phyloP scores from a whole-genome alignment of 2,113 vertebrate genomes.

The Macaca mulatta region DNA sequence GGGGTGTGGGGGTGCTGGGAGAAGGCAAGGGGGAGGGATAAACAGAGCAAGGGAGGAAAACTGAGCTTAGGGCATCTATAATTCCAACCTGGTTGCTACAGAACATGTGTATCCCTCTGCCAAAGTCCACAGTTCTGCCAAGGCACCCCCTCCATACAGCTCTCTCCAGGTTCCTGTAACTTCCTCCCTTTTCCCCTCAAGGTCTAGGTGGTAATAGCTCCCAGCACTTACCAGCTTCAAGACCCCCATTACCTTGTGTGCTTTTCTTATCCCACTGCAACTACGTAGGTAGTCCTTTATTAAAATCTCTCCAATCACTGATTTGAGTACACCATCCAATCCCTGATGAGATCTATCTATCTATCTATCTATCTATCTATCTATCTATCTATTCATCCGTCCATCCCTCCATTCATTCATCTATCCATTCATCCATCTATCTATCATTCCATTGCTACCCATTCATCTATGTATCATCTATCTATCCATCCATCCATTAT shows the following conservation, averaged over 20 bases:
- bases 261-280: neutral
- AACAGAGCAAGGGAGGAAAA: neutral
- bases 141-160: neutral
- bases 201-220: neutral
- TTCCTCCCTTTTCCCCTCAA: too few species aligned
- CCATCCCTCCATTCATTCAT: neutral
- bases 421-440: neutral
- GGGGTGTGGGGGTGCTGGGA: neutral
- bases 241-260: neutral
- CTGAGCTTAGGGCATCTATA: neutral
- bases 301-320: neutral
- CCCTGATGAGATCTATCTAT: neutral
- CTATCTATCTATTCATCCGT: neutral
- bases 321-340: neutral
- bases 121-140: neutral
- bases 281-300: neutral
- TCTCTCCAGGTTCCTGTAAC: too few species aligned
- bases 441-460: neutral
- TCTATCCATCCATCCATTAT: neutral
- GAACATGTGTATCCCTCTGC: neutral
- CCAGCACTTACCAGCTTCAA: neutral
- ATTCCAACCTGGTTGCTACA: neutral
- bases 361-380: neutral
- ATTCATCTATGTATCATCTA: neutral
- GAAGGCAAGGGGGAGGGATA: neutral